Evolutionary conservation across 2,113 vertebrate species (phyloP).

Genomic region (Meles meles): DNA sequence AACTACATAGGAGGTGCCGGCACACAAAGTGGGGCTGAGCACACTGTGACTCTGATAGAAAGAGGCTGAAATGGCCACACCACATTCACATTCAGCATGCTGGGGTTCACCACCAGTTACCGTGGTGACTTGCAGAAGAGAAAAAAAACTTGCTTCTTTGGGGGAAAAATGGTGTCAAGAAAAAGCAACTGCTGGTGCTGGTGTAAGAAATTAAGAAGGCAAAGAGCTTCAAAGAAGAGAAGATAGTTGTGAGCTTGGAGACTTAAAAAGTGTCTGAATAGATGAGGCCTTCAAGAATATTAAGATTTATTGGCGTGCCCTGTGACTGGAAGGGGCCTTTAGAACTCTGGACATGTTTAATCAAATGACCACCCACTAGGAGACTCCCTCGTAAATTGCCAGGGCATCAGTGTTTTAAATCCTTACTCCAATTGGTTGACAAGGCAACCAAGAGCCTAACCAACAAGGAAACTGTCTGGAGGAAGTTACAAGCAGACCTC

Average conservation of each 20-base stretch:
- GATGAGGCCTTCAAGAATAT: not conserved
- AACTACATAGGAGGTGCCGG: not conserved
- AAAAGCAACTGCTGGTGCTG: not conserved
- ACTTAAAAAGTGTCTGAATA: not conserved
- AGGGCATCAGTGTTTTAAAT: not conserved
- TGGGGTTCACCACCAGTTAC: not conserved
- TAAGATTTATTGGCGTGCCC: not conserved
- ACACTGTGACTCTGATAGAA: not conserved
- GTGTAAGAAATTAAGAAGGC: not conserved
- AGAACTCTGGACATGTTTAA: not conserved
- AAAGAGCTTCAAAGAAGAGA: not conserved
- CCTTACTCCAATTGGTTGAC: not conserved
- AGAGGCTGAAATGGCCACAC: not conserved
- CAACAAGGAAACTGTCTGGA: not conserved
- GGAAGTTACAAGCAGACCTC: not conserved
- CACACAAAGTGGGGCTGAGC: not conserved
- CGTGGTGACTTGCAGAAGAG: not conserved
- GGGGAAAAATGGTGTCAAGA: not conserved
- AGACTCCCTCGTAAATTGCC: not conserved
- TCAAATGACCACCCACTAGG: not conserved
- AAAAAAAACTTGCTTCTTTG: not conserved
- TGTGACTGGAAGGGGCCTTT: not conserved
- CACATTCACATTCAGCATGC: not conserved
- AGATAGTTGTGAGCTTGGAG: not conserved
- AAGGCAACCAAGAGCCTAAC: not conserved